These are phyloP conservation scores for Coleophora deauratella DNA, from an alignment of 2,888 invertebrate species.

Conservation along the genomic window DNA sequence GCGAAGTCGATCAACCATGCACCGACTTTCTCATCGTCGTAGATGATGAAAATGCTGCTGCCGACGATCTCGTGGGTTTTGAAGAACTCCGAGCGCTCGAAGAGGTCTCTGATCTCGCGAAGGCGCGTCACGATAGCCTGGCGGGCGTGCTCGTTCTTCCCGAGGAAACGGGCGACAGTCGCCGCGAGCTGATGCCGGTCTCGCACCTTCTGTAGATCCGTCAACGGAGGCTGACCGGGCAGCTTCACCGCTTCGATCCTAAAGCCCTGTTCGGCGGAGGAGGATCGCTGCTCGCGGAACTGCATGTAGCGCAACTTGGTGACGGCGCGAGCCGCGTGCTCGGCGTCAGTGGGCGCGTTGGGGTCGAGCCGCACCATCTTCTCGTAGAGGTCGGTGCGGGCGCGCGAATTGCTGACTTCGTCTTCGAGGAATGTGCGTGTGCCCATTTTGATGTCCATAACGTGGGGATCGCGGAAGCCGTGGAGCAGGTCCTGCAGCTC, in stretches of 20 bases:
- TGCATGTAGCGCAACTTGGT: conserved; percentile 98
- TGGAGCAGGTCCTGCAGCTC: conserved; percentile 95
- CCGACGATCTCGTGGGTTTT: conserved; percentile 93
- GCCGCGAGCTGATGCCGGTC: conserved; percentile 82
- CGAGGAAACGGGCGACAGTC: conserved; percentile 84
- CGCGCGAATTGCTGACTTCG: conserved; percentile 91
- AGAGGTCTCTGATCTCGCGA: conserved; percentile 81
- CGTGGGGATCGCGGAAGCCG: conserved; percentile 92
- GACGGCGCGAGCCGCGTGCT: conserved; percentile 86
- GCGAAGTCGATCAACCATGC: conserved; percentile 99
- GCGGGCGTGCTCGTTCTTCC: conserved; percentile 77
- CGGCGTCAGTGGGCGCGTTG: conserved; percentile 87
- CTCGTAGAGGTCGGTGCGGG: conserved; percentile 91
- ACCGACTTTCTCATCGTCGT: conserved; percentile 90
- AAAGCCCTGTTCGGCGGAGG: conserved; percentile 94
- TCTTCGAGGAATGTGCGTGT: conserved; percentile 95
- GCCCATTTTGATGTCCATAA: conserved; percentile 99
- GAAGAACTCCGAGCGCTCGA: conserved; percentile 90
- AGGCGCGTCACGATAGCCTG: conserved; percentile 82
- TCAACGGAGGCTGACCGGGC: conserved; percentile 86
- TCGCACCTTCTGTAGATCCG: conserved; percentile 91
- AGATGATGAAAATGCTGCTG: conserved; percentile 94
- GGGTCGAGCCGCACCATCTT: conserved; percentile 97
- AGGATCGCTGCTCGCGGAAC: conserved; percentile 94
- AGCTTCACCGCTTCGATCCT: conserved; percentile 96